Evolutionary conservation across 1,140 invertebrate species (phyloP).

Genomic region (Eciton burchellii): DNA sequence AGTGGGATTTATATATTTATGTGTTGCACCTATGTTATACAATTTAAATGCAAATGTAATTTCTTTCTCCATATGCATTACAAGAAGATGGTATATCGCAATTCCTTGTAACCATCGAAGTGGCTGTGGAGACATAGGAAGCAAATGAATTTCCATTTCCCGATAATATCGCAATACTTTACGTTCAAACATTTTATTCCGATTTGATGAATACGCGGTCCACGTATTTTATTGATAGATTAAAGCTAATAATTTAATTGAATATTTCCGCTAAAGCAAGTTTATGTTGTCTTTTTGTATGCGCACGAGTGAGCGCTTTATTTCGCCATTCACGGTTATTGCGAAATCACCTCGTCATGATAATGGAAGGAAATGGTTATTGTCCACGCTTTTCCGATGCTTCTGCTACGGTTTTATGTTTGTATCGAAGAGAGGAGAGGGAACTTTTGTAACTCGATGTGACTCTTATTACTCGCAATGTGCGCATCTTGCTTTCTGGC

Average conservation of each 20-base stretch:
- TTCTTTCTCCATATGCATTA: conserved; percentile 31
- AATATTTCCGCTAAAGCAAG: not conserved
- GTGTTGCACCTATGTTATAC: conserved; percentile 2
- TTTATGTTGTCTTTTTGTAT: not conserved
- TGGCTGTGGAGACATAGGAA: conserved; percentile 7
- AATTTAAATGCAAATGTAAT: conserved; percentile 43
- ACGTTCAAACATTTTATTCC: not conserved
- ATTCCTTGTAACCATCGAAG: conserved; percentile 31
- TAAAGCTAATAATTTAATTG: conserved; percentile 19
- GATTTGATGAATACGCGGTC: not conserved
- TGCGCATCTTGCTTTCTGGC: not conserved
- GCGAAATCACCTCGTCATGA: not conserved
- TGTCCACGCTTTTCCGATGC: not conserved
- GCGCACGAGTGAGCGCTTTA: not conserved
- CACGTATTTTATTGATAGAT: not conserved
- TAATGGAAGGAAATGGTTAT: not conserved
- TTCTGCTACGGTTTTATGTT: not conserved
- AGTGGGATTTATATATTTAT: not conserved
- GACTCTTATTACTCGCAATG: not conserved
- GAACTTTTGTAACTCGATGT: not conserved
- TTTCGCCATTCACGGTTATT: not conserved
- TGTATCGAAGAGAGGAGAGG: not conserved
- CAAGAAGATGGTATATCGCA: conserved; percentile 18
- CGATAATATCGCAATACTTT: conserved; percentile 20
- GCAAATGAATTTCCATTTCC: conserved; percentile 46